phyloP scores from a whole-genome alignment of 2,888 invertebrate genomes.

The Brenthis hecate region DNA sequence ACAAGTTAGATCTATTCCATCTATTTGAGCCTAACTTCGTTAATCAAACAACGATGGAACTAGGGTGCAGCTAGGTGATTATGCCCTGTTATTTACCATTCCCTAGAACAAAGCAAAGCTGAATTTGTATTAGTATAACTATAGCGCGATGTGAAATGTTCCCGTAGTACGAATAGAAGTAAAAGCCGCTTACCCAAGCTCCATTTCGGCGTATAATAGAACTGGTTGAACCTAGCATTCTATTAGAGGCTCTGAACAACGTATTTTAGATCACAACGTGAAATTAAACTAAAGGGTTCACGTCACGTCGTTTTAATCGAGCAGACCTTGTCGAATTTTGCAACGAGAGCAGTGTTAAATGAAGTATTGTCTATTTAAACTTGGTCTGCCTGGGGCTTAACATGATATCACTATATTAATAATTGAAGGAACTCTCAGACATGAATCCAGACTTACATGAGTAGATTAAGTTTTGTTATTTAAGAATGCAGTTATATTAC shows the following conservation, averaged over 20 bases:
- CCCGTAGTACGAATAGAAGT: conserved; percentile 9
- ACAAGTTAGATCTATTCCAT: conserved; percentile 15
- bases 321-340: conserved; percentile 7
- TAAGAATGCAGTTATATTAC: no score
- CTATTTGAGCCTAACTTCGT: conserved; percentile 20
- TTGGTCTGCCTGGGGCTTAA: background rate
- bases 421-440: background rate
- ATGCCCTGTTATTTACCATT: conserved; percentile 30
- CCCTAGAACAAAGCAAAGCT: conserved; percentile 26
- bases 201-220: conserved; percentile 25
- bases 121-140: conserved; percentile 25
- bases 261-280: conserved; percentile 25
- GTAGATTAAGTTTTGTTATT: background rate
- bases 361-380: conserved; percentile 11
- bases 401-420: background rate
- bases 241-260: conserved; percentile 29
- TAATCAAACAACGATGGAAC: conserved; percentile 25
- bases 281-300: conserved; percentile 25
- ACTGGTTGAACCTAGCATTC: conserved; percentile 26
- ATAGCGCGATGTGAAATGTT: conserved; percentile 19
- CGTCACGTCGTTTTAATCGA: conserved; percentile 12
- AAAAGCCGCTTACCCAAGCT: conserved; percentile 27
- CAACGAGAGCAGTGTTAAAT: conserved; percentile 9
- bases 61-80: conserved; percentile 24
- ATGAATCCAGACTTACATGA: background rate